These are phyloP conservation scores for Onthophagus sagittarius DNA, from an alignment of 2,888 invertebrate genomes.

Conservation along the genomic window DNA sequence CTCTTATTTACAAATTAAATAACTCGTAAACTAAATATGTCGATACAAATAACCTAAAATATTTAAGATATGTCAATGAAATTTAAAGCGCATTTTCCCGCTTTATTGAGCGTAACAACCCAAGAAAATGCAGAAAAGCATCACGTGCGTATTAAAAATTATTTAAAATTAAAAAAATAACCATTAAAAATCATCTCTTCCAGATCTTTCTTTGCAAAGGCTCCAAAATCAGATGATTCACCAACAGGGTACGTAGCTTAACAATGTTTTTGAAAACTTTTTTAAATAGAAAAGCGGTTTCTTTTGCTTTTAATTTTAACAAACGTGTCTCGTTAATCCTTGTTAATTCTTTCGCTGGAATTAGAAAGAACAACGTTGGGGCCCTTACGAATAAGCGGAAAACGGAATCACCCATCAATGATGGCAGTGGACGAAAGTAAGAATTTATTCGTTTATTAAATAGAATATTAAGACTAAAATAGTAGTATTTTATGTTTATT, in stretches of 20 bases:
- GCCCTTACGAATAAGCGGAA: slow-evolving; percentile 14
- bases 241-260: slow-evolving; percentile 29
- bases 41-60: too few species aligned
- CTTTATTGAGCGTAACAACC: not conserved
- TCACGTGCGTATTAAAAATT: slow-evolving; percentile 19
- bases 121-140: slow-evolving; percentile 19
- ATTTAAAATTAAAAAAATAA: not conserved
- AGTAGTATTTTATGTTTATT: not conserved
- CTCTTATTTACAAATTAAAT: too few species aligned
- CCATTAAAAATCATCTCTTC: slow-evolving; percentile 17
- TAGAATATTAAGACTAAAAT: too few species aligned
- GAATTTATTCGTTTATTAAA: not conserved
- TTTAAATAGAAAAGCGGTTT: not conserved
- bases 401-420: slow-evolving; percentile 8
- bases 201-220: slow-evolving; percentile 49
- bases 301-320: not conserved
- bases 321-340: not conserved
- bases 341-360: slow-evolving; percentile 4
- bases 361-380: not conserved
- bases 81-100: too few species aligned
- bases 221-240: slow-evolving; percentile 29
- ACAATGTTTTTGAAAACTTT: slow-evolving; percentile 23
- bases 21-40: too few species aligned
- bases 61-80: too few species aligned
- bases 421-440: slow-evolving; percentile 13